Base-by-base conservation (phyloP, 2,113 vertebrate genomes). In the Balaeniceps rex region DNA sequence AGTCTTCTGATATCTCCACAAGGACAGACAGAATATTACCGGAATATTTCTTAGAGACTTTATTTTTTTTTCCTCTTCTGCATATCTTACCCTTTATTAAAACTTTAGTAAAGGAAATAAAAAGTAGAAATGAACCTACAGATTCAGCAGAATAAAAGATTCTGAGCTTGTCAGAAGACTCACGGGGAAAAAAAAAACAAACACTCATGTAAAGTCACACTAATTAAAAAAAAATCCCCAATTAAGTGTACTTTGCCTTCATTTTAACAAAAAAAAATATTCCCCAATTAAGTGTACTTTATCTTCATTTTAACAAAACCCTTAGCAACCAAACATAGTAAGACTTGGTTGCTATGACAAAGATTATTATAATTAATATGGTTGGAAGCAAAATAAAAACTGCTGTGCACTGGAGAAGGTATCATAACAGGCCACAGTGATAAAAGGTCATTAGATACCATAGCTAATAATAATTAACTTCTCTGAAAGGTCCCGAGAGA, bases 311-410 rank as follows among this genome's bases (percentile, higher is more conserved):
- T 95, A 95, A 88, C 74, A 82, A 88, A 96, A 90, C 54, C 31
- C 83, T 95, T 94, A 88, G 88, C 83, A 89, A 87, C 81, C 19
- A 84, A 78, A 69, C 40, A 85, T 57, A 88, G 33, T 38, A 64
- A 55, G 79, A 94, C 24, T 69, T 71, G 80, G 89, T 95, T 97
- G 88, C 89, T 85, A 93, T 40, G 66, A 83, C 75, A 87, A 89
- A 80, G 92, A 87, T 60, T 64, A 95, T 83, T 87, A 69, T 72
- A 80, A 98, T 97, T 96, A 96, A 84, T 96, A 84, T 28, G 61
- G 54, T 51, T 78, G 52, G 71, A 96, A 84, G 40, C 33, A 72
- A 97, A 81, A 89, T 77, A 85, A 94, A 96, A 52, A 91, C 15
- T 92, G 49, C 55, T 60, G 36, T 77, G 71, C 70, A 57, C 34